Evolutionary conservation across 2,113 vertebrate genomes (phyloP), one percentile per base, ranked within the genome.

Genomic region (Oreotrochilus melanogaster): DNA sequence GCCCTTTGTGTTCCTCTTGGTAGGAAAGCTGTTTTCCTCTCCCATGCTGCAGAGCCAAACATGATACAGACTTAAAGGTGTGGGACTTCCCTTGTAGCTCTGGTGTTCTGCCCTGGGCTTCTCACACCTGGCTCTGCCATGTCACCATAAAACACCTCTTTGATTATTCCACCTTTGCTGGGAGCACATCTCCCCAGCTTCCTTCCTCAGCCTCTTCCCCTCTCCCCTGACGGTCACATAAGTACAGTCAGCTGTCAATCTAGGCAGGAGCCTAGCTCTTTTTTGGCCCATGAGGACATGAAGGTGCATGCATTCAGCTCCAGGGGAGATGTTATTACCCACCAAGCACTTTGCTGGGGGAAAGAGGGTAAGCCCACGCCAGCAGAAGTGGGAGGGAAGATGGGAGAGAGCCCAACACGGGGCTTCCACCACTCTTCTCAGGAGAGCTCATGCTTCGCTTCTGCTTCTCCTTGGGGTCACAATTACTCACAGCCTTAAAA

Each of bases 401-500:
- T 3, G 9, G 67, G 30, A 78, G 51, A 53, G 10, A 69, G n/a
- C 50, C 56, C 43, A 82, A 13, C 1, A 3, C 1, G 16, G 75
- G 18, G 66, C 69, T 83, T 95, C 87, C 81, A 71, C 67, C 31
- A 27, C 30, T 90, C 56, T 91, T 51, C 58, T 33, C 27, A 10
- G 78, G 88, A 95, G 79, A 96, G 43, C 84, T 93, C 39, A 18
- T 43, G 60, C 85, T 95, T 95, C 28, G n/a, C 82, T 96, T 64
- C 84, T 88, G 42, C 89, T 96, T 96, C 81, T 97, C 97, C 96
- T 97, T 81, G 80, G 97, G 91, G 97, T 95, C 31, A 45, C 95
- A 97, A 97, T 98, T 97, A 97, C 92, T 97, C 94, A 67, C 88
- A 92, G 91, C 9, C 73, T 93, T 95, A 92, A 94, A 89, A 88